Evolutionary conservation across 2,113 vertebrate genomes (phyloP), one percentile per base, ranked within the genome.

Genomic region (Ardeotis arabs): DNA sequence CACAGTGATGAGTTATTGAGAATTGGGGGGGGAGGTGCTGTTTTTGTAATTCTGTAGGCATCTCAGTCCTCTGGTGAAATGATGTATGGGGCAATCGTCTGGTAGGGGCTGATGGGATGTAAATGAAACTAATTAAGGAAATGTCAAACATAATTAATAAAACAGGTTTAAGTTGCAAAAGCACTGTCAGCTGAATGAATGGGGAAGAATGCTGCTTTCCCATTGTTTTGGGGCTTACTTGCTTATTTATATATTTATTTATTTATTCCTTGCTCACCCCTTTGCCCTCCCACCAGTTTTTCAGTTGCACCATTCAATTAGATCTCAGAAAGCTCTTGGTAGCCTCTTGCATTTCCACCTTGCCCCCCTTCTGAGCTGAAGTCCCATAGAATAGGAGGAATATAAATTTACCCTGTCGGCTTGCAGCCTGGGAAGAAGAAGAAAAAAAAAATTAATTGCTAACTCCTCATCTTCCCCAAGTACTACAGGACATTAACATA

Each of bases 61-160:
- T 97, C 95, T 67, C 45, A 90, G 94, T 97, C 90, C 85, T 96
- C 94, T 91, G 56, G 97, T 93, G 97, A 98, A 98, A 98, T 99
- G 98, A 99, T 99, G 97, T 98, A 99, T 98, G 98, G 98, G 96
- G 98, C 98, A 98, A 98, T 98, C 97, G 97, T 99, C 98, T 98
- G 98, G 98, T 98, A 97, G 98, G 97, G 98, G 98, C 98, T 98
- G 99, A 99, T 98, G 98, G 98, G 98, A 98, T 99, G 99, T 99
- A 99, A 99, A 99, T 99, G 99, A 99, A 99, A 99, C 99, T 99
- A 99, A 99, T 99, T 99, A 99, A 99, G 99, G 99, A 99, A 99
- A 99, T 99, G 99, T 99, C 99, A 99, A 99, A 99, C 99, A 99
- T 99, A 99, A 99, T 99, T 99, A 99, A 99, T 99, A 99, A 99